Percentiles rank a stretch among this genome's conserved stretches.
phyloP scores from a whole-genome alignment of 2,888 invertebrate genomes.

The Cephus runcator region DNA sequence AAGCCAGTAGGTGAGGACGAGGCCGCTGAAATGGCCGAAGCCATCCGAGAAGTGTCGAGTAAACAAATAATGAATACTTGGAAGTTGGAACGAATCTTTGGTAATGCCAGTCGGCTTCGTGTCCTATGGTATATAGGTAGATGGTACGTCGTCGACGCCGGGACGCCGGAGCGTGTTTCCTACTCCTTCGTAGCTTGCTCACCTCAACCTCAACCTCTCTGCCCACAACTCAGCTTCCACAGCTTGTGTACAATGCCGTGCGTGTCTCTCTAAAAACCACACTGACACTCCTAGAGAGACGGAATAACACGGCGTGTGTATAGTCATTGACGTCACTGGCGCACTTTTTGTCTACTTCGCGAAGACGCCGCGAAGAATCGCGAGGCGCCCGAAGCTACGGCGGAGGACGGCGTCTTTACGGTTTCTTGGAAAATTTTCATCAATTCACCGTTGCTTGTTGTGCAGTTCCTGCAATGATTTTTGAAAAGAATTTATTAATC shows the following conservation, averaged over 20 bases:
- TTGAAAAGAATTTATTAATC: background rate
- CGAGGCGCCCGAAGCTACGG: background rate
- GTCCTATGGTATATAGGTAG: slow-evolving; percentile 16
- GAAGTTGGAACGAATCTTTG: slow-evolving; percentile 46
- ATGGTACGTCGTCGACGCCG: slow-evolving; percentile 29
- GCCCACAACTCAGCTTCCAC: slow-evolving; percentile 25
- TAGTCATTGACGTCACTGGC: slow-evolving; percentile 2
- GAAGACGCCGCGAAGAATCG: background rate
- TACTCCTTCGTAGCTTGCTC: slow-evolving; percentile 24
- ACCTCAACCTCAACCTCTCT: slow-evolving; percentile 32
- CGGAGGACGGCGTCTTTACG: background rate
- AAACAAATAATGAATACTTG: slow-evolving; percentile 47
- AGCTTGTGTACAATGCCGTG: slow-evolving; percentile 29
- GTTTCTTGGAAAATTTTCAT: background rate
- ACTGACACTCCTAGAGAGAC: slow-evolving; percentile 4
- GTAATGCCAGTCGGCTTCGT: slow-evolving; percentile 34
- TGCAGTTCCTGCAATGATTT: background rate
- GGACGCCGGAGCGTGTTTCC: slow-evolving; percentile 5
- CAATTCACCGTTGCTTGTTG: background rate
- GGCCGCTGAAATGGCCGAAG: slow-evolving; percentile 43
- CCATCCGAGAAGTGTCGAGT: slow-evolving; percentile 27
- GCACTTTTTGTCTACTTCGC: background rate
- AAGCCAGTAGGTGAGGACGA: slow-evolving; percentile 14
- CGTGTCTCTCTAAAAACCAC: background rate
- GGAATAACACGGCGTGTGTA: slow-evolving; percentile 2